phyloP scores from a whole-genome alignment of 2,797 vertebrate species.

The Chiroxiphia lanceolata region DNA sequence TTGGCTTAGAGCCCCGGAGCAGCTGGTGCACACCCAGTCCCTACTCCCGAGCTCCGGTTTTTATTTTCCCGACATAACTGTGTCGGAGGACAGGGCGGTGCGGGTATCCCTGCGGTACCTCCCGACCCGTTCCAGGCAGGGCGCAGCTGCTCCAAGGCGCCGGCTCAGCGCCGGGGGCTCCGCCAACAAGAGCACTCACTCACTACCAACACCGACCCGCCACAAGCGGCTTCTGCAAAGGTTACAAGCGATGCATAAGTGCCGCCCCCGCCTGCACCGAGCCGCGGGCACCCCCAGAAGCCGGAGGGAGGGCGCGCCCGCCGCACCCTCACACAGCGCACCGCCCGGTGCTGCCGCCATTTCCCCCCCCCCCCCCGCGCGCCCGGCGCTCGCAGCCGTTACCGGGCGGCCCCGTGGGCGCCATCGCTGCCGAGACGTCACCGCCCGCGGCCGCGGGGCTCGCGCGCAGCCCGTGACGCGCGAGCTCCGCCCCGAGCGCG shows the following conservation, averaged over 20 bases:
- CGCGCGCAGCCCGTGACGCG: background rate
- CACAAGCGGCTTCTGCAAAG: background rate
- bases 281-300: background rate
- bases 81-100: background rate
- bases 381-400: background rate
- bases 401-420: background rate
- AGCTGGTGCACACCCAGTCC: background rate
- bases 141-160: background rate
- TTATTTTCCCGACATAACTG: background rate
- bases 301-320: background rate
- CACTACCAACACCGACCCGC: rapidly evolving
- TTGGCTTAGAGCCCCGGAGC: background rate
- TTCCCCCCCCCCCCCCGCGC: background rate
- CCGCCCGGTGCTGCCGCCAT: background rate
- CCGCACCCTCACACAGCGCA: background rate
- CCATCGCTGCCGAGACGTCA: background rate
- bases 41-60: rapidly evolving
- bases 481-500: background rate
- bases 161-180: background rate
- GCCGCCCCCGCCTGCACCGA: background rate
- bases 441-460: background rate
- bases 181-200: background rate
- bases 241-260: rapidly evolving
- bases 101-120: no score
- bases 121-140: background rate